Conservation (phyloP, 2,797 vertebrate species). For the Pseudochaenichthys georgianus region DNA sequence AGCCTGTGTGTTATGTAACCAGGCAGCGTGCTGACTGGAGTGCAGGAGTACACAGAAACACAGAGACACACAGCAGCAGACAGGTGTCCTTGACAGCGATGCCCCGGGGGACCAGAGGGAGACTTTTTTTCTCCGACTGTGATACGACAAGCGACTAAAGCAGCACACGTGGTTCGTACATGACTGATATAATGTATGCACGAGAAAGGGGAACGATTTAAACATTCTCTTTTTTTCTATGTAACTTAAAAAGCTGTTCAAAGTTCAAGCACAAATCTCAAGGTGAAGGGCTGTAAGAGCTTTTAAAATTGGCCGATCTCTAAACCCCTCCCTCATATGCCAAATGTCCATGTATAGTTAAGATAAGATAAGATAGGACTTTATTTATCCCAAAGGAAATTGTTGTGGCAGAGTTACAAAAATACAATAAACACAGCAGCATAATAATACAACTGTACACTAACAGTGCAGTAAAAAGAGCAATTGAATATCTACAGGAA, state of each 20-base stretch:
- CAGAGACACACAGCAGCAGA: conserved; percentile 68
- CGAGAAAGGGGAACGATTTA: neutral
- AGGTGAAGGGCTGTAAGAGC: neutral
- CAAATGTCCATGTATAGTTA: no score
- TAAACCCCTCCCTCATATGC: no score
- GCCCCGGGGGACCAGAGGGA: conserved; percentile 55
- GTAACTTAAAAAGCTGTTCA: conserved; percentile 2
- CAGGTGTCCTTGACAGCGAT: conserved; percentile 75
- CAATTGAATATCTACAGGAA: no score
- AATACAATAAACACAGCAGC: no score
- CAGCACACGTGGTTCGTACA: conserved; percentile 18
- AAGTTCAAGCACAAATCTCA: conserved; percentile 4
- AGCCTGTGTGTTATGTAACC: conserved; percentile 71
- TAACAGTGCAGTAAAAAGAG: no score
- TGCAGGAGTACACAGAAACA: conserved; percentile 60
- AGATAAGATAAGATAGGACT: no score
- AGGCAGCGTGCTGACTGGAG: conserved; percentile 66
- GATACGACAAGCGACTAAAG: conserved; percentile 57
- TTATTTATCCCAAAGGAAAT: no score
- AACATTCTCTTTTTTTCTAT: neutral
- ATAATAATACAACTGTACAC: no score
- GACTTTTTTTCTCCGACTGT: conserved; percentile 57
- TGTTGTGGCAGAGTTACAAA: no score
- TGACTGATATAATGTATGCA: neutral
- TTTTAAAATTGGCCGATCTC: no score